Evolutionary conservation across 2,888 invertebrate species (phyloP).

Genomic region (Himalopsyche anomala): DNA sequence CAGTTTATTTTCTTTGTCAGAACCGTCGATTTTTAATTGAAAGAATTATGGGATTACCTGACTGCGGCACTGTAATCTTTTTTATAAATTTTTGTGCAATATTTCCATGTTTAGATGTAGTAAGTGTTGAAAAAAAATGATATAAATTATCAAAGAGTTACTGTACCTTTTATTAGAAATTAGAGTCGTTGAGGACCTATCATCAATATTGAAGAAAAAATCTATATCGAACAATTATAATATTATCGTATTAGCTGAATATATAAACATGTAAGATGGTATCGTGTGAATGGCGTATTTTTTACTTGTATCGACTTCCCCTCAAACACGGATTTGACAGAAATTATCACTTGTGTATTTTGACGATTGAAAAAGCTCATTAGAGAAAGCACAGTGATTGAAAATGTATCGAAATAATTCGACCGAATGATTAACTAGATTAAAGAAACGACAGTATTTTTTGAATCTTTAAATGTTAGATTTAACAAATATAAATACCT

Average conservation of each 20-base stretch:
- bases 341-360: not conserved
- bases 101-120: conserved; percentile 49
- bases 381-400: not conserved
- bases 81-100: conserved; percentile 53
- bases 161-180: conserved; percentile 65
- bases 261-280: not conserved
- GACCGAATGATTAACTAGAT: conserved; percentile 55
- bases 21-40: not conserved
- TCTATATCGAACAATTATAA: conserved; percentile 10
- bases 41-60: conserved; percentile 3
- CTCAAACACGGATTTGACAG: conserved; percentile 25
- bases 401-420: conserved; percentile 55
- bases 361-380: not conserved
- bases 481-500: conserved; percentile 49
- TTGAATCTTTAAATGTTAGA: conserved; percentile 65
- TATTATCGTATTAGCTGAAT: conserved; percentile 23
- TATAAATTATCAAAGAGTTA: conserved; percentile 62
- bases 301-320: conserved; percentile 57
- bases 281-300: conserved; percentile 14
- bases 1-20: too few species aligned
- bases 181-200: conserved; percentile 49
- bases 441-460: conserved; percentile 64
- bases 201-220: conserved; percentile 7
- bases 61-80: conserved; percentile 11
- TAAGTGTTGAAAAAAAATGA: conserved; percentile 46